A percentile compares a stretch with the other conserved stretches of the same genome.
These are phyloP conservation scores for Rhimphoctona megacephalus DNA, from an alignment of 2,888 invertebrate species.

Conservation along the genomic window DNA sequence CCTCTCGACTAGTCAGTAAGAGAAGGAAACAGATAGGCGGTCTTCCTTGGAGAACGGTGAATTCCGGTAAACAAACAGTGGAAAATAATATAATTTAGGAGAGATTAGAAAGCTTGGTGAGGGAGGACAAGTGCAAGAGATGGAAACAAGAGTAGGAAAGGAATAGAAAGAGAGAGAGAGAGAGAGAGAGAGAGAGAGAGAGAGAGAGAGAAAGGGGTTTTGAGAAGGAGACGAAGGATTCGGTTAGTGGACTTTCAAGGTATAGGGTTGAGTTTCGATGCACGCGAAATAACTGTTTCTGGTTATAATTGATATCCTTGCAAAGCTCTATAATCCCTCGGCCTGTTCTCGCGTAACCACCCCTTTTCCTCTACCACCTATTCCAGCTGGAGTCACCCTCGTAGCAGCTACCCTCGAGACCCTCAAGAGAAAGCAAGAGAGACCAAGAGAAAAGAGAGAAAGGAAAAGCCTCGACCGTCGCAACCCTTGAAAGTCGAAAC, in stretches of 20 bases:
- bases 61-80: slow-evolving; percentile 84
- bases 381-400: slow-evolving; percentile 28
- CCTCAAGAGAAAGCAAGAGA: slow-evolving; percentile 38
- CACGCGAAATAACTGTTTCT: slow-evolving; percentile 84
- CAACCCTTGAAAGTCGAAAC: slow-evolving; percentile 82
- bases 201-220: slow-evolving; percentile 76
- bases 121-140: slow-evolving; percentile 11
- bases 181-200: slow-evolving; percentile 62
- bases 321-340: slow-evolving; percentile 84
- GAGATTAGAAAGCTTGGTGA: slow-evolving; percentile 79
- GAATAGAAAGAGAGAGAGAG: slow-evolving; percentile 36
- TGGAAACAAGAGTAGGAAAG: slow-evolving; percentile 69
- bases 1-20: slow-evolving; percentile 68
- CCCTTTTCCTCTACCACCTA: slow-evolving; percentile 17
- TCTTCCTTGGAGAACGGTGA: slow-evolving; percentile 70
- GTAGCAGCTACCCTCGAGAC: slow-evolving; percentile 52
- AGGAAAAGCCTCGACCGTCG: slow-evolving; percentile 75
- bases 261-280: slow-evolving; percentile 74
- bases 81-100: slow-evolving; percentile 85
- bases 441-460: slow-evolving; percentile 41
- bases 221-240: slow-evolving; percentile 64
- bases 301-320: slow-evolving; percentile 85
- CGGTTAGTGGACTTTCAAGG: slow-evolving; percentile 61
- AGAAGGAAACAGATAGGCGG: slow-evolving; percentile 6
- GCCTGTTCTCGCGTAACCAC: slow-evolving; percentile 65